A percentile compares a stretch with the other conserved stretches of the same genome.
Conservation (phyloP, 2,888 invertebrate genomes). For the Acronicta psi region DNA sequence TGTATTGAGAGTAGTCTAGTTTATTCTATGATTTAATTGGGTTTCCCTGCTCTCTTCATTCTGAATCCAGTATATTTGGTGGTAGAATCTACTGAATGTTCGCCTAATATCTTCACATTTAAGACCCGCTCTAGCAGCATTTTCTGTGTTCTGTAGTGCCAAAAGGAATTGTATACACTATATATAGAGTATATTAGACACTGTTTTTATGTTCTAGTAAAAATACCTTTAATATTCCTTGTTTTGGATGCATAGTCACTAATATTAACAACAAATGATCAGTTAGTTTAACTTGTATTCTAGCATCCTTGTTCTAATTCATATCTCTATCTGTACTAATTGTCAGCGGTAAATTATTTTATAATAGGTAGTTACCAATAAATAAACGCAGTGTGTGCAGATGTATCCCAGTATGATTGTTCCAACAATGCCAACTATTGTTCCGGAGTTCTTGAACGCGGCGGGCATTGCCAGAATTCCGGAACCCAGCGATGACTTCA, state of each 20-base stretch:
- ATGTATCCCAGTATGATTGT: conserved; percentile 95
- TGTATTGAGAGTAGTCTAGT: not conserved
- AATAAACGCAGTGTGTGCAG: conserved; percentile 98
- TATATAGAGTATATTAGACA: too few species aligned
- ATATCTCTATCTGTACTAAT: not conserved
- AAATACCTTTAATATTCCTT: too few species aligned
- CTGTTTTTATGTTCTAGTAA: too few species aligned
- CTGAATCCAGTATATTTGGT: too few species aligned
- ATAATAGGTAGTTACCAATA: conserved; percentile 91
- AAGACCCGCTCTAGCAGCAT: too few species aligned
- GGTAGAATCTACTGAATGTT: too few species aligned
- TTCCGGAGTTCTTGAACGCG: conserved; percentile 95
- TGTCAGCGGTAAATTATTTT: conserved; percentile 1
- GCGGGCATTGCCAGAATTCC: conserved; percentile 97
- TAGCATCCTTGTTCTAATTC: not conserved
- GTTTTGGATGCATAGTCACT: too few species aligned
- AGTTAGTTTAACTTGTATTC: not conserved
- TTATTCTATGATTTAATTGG: not conserved
- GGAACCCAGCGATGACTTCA: conserved; percentile 98
- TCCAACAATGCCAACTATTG: conserved; percentile 93
- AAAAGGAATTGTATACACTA: too few species aligned
- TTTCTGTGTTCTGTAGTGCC: too few species aligned
- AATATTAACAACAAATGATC: too few species aligned
- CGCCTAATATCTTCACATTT: too few species aligned
- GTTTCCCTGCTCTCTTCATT: too few species aligned